phyloP scores from a whole-genome alignment of 1,140 invertebrate species.

The Trichonephila clavata region DNA sequence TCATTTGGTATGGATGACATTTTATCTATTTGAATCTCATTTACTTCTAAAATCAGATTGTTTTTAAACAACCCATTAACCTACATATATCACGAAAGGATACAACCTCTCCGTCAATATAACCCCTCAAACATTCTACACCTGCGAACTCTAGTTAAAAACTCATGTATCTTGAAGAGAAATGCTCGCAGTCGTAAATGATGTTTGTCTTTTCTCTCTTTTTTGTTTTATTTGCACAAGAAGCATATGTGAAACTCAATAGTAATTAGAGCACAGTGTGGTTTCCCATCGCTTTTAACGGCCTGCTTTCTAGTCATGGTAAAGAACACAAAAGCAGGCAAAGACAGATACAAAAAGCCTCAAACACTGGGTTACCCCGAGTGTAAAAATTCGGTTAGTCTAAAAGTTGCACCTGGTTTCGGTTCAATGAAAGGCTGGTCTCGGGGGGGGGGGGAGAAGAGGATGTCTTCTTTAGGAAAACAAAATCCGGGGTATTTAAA shows the following conservation, averaged over 20 bases:
- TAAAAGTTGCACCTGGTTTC: neutral
- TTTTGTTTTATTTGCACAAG: too few relatives aligned
- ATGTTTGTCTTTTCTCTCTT: neutral
- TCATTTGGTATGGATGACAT: too few relatives aligned
- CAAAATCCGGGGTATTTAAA: neutral
- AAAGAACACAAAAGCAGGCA: neutral
- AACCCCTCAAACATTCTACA: neutral
- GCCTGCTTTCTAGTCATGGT: neutral
- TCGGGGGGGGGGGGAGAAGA: neutral
- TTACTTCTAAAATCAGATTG: too few relatives aligned
- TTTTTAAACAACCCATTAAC: too few relatives aligned
- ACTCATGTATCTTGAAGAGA: neutral
- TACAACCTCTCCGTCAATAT: neutral
- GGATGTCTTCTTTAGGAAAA: neutral
- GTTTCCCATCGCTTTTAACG: neutral
- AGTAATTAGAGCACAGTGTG: neutral
- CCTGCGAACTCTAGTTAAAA: neutral
- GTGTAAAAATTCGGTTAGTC: slow-evolving; percentile 6
- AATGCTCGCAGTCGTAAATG: neutral
- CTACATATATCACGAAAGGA: too few relatives aligned
- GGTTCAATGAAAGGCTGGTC: slow-evolving; percentile 2
- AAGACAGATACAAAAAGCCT: neutral
- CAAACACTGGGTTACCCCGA: neutral
- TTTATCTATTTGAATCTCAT: too few relatives aligned
- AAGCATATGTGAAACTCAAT: neutral